Base-by-base conservation (phyloP, 37 sponge, comb jelly and placozoan genomes). In the Theonella swinhoei region DNA sequence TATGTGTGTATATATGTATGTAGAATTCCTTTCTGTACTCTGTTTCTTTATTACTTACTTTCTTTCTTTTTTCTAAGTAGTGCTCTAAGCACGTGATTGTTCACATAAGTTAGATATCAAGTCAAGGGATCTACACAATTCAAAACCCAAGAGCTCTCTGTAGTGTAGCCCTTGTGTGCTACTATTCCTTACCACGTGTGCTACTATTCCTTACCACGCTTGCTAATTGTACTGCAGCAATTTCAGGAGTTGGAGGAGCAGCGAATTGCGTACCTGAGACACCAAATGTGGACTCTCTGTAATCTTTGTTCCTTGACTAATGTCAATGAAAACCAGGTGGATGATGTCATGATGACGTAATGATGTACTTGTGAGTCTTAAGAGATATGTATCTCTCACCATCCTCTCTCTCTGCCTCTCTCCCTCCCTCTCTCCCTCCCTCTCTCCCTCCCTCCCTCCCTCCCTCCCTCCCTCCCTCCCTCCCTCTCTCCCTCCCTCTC, bases 171-270 rank as follows among this genome's bases (percentile, higher is more conserved):
- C n/a, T n/a, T n/a, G n/a, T n/a, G n/a, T n/a, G 25, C 41, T 42
- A 42, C 2, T 40, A 20, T 20, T 22, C 29, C 2, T 31, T 3
- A 7, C 23, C 11, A 35, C 23, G 24, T n/a, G 9, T 70, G 72
- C 36, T 8, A 37, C 39, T 70, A 17, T 70, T 37, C 23, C n/a
- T n/a, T n/a, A n/a, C n/a, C n/a, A n/a, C n/a, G n/a, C n/a, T n/a
- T n/a, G n/a, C n/a, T n/a, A n/a, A n/a, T n/a, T n/a, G n/a, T n/a
- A n/a, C n/a, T 74, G 0, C 70, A 93, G 89, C 77, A 92, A 88
- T 96, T 90, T 74, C 96, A 96, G 84, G 88, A 90, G 40, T 47
- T 90, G 25, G 96, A 96, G 60, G 93, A 93, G 65, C 89, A 93
- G 70, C 78, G 96, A 2, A 82, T 96, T 64, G 88, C 90, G 17